A percentile compares a stretch with the other conserved stretches of the same genome.
These are phyloP conservation scores for Mionectes macconnelli DNA, from an alignment of 2,113 vertebrate genomes.

Conservation along the genomic window DNA sequence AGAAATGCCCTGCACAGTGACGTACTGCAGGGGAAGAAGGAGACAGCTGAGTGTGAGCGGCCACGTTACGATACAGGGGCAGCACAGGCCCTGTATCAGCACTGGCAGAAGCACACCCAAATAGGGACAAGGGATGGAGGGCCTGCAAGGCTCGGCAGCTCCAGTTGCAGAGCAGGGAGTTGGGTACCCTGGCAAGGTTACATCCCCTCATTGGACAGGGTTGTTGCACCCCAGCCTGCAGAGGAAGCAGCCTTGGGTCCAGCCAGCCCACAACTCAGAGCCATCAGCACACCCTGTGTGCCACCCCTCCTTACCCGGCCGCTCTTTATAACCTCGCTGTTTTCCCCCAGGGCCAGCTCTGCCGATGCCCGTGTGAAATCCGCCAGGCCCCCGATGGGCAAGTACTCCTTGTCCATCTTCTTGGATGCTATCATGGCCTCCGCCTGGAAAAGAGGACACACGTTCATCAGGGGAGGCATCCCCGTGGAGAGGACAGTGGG, in stretches of 20 bases:
- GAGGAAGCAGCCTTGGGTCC: not conserved
- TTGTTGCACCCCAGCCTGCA: not conserved
- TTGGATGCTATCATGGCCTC: conserved; percentile 86
- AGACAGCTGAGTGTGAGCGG: not conserved
- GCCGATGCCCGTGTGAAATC: conserved; percentile 88
- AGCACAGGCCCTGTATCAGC: not conserved
- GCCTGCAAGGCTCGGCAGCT: not conserved
- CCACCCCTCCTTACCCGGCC: conserved; percentile 81
- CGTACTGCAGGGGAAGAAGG: conserved; percentile 73
- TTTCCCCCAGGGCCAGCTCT: conserved; percentile 84
- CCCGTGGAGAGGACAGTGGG: fast-evolving
- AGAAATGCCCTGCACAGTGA: conserved; percentile 95
- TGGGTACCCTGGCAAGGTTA: not conserved
- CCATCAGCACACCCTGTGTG: not conserved
- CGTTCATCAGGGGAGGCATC: not conserved
- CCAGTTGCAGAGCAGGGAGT: not conserved
- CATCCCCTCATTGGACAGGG: not conserved
- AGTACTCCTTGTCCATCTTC: conserved; percentile 93
- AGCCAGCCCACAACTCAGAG: not conserved
- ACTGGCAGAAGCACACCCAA: not conserved
- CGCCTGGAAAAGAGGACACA: conserved; percentile 72
- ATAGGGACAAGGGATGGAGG: not conserved
- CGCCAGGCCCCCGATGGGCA: conserved; percentile 83
- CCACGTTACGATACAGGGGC: fast-evolving
- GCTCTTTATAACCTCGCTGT: conserved; percentile 86